Base-by-base conservation (phyloP, 2,888 invertebrate genomes). In the Epirrhoe alternata region DNA sequence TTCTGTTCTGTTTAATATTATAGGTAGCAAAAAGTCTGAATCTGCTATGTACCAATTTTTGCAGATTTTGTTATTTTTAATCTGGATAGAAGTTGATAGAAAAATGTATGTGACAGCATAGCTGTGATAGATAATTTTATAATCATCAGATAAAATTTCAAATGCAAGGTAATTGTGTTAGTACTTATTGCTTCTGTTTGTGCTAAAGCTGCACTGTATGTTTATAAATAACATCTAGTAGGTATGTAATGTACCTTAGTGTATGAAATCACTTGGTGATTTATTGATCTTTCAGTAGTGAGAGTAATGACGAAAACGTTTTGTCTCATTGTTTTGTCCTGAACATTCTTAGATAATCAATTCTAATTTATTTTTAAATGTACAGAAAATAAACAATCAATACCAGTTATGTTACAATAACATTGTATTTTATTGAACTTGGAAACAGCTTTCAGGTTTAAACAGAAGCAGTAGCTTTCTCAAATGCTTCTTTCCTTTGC, bases 401-500 rank as follows among this genome's bases (percentile, higher is more conserved):
- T n/a, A n/a, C 5, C 35, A 24, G 52, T 69, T 71, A 57, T 65
- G 66, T 70, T 70, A 68, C 55, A 65, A 54, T 54, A 42, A 50
- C 50, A 59, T 50, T 56, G 45, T 67, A 50, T 57, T 65, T 70
- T 70, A 55, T 66, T 42, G 47, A 53, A 60, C 16, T 24, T 59
- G 16, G n/a, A 35, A 31, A 51, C 14, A 8, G 16, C 30, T 51
- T 60, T 60, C 14, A 8, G 16, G 30, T 51, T 60, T 60, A 75
- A 55, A 52, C 68, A 78, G 77, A 89, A 69, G 80, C 73, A 55
- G 86, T 78, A 54, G 88, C 84, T 54, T 84, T 82, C 74, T 92
- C 87, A 47, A 91, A 74, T 38, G 87, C 87, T 79, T 88, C 80
- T 33, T 82, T 84, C 69, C 89, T 92, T 69, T 92, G 88, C 66